phyloP scores from a whole-genome alignment of 2,113 vertebrate species.

The Corydoras sp. region DNA sequence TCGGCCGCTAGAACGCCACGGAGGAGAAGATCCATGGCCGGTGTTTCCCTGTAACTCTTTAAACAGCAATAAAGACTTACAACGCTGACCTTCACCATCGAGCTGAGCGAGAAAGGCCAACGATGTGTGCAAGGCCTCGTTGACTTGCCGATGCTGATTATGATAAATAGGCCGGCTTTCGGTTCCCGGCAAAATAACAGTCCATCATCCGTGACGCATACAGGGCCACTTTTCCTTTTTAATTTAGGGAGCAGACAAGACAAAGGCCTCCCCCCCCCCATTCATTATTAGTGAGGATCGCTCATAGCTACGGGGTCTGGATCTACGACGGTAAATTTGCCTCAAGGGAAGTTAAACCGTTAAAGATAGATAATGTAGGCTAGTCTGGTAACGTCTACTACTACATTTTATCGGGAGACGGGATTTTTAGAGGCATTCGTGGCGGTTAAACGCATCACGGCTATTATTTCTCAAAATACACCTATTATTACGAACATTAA shows the following conservation, averaged over 20 bases:
- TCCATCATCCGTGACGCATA: conserved; percentile 79
- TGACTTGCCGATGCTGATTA: conserved; percentile 76
- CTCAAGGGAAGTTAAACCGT: too few species aligned
- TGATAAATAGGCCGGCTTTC: conserved; percentile 82
- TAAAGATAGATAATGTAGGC: too few species aligned
- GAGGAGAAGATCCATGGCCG: conserved; percentile 48
- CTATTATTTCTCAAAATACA: too few species aligned
- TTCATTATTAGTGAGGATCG: not conserved
- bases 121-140: conserved; percentile 87
- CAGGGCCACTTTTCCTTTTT: conserved; percentile 66
- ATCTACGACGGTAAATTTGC: conserved; percentile 20
- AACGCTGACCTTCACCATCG: conserved; percentile 90
- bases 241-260: conserved; percentile 46
- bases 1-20: conserved; percentile 13
- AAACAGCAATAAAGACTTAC: conserved; percentile 84
- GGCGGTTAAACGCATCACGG: too few species aligned
- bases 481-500: too few species aligned
- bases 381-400: too few species aligned
- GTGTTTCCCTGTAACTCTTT: conserved; percentile 62
- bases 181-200: conserved; percentile 72
- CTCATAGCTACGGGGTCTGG: not conserved
- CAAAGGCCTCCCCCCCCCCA: not conserved
- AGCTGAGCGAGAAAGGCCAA: conserved; percentile 90
- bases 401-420: too few species aligned
- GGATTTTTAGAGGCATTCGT: too few species aligned